Evolutionary conservation across 2,113 vertebrate species (phyloP), one percentile per base, ranked within the genome.

Genomic region (Felis catus): DNA sequence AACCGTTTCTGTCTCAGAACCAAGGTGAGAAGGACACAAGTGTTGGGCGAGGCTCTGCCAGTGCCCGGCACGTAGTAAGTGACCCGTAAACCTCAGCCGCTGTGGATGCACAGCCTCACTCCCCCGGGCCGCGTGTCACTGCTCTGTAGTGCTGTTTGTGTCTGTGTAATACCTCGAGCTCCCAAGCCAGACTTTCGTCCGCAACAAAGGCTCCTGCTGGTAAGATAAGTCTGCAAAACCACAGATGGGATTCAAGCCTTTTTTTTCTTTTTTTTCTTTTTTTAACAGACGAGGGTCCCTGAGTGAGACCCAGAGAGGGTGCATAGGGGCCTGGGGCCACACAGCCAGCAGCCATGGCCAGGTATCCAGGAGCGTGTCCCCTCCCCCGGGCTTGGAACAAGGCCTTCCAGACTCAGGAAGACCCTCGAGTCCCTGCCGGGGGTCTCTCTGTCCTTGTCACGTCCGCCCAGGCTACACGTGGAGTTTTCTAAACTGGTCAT

Each of bases 151-250:
- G 45, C 65, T 1, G 6, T 27, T 3, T 53, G 3, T 9, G 0
- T 12, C 84, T 9, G 0, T 5, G 4, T 0, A 6, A 4, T 21
- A 0, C 2, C 1, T 2, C 0, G 25, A 1, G 19, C 89, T 48
- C 51, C 19, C 1, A 14, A 29, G 45, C 39, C 11, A 25, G 61
- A 73, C 61, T n/a, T 66, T 0, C 3, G 0, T 27, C 19, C 61
- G 7, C 3, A 27, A 2, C 2, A 0, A 4, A 63, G 58, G 74
- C 31, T 48, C 39, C 53, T 23, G 13, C 33, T 29, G 19, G 9
- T 25, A 1, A 83, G 6, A 19, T 19, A 23, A 16, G 81, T 15
- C 41, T 25, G 80, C 71, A 48, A 31, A 76, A 21, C 33, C 53
- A 9, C 65, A n/a, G 19, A 11, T 71, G 36, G 15, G 45, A 74